phyloP scores from a whole-genome alignment of 1,140 invertebrate species.

The Yoshiicerus persimilis region DNA sequence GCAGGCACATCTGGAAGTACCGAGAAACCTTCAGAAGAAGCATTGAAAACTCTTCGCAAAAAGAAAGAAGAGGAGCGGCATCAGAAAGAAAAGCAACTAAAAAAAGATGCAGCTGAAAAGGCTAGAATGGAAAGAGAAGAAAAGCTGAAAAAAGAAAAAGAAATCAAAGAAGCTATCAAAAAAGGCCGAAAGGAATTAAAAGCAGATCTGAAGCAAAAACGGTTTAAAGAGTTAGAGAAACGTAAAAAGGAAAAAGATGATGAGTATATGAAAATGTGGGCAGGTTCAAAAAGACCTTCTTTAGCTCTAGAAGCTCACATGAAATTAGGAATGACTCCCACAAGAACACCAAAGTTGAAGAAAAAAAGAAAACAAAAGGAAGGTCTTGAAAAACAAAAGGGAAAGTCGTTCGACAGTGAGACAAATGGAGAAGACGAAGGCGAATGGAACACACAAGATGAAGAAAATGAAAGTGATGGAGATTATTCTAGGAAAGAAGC shows the following conservation, averaged over 20 bases:
- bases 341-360: neutral
- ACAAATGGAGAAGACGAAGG: neutral
- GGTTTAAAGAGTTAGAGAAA: neutral
- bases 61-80: neutral
- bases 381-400: neutral
- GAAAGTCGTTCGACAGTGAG: neutral
- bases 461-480: neutral
- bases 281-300: conserved; percentile 4
- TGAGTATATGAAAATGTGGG: conserved; percentile 2
- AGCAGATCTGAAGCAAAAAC: neutral
- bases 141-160: neutral
- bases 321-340: neutral
- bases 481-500: neutral
- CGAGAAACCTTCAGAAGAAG: neutral
- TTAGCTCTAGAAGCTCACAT: conserved; percentile 11
- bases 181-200: neutral
- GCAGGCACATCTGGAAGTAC: neutral
- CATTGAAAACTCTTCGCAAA: neutral
- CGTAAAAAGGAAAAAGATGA: neutral
- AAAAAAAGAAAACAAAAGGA: neutral
- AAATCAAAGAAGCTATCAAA: neutral
- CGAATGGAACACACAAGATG: neutral
- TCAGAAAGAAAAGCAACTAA: neutral
- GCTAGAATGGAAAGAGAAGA: neutral
- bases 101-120: neutral